Conservation (phyloP, 2,797 vertebrate genomes). For the Natrix natrix region DNA sequence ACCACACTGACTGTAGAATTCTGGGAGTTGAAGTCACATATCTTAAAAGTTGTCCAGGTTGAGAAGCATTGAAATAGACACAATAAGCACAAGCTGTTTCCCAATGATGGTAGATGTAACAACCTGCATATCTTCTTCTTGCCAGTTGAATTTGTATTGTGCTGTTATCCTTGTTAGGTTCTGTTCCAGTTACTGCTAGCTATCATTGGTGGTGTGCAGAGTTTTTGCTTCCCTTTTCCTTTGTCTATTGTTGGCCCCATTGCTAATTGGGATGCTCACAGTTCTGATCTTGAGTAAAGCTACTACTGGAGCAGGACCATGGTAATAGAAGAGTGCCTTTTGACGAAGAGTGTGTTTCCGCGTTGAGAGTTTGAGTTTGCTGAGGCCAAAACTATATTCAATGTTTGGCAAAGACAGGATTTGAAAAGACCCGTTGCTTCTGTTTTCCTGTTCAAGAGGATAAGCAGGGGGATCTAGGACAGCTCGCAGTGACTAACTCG, state of each 20-base stretch:
- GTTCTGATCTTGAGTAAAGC: slow-evolving; percentile 28
- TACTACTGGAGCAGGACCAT: slow-evolving; percentile 25
- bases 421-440: background rate
- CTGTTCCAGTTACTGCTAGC: slow-evolving; percentile 18
- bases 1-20: background rate
- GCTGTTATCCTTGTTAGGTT: slow-evolving; percentile 39
- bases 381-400: background rate
- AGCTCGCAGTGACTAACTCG: background rate
- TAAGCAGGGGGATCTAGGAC: background rate
- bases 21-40: background rate
- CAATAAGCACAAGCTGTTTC: slow-evolving; percentile 46
- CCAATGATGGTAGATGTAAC: slow-evolving; percentile 42
- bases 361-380: background rate
- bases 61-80: background rate
- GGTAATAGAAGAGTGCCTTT: slow-evolving; percentile 59
- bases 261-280: background rate
- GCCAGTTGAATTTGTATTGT: slow-evolving; percentile 16
- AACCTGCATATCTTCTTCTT: slow-evolving; percentile 40
- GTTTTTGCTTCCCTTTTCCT: slow-evolving; percentile 9
- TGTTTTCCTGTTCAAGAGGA: background rate
- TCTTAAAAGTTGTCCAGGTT: background rate
- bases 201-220: slow-evolving; percentile 23
- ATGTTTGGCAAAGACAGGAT: no score
- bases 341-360: slow-evolving; percentile 3
- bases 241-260: slow-evolving; percentile 13